A percentile compares a stretch with the other conserved stretches of the same genome.
Conservation (phyloP, 2,797 vertebrate genomes). For the Halcyon leucocephala region DNA sequence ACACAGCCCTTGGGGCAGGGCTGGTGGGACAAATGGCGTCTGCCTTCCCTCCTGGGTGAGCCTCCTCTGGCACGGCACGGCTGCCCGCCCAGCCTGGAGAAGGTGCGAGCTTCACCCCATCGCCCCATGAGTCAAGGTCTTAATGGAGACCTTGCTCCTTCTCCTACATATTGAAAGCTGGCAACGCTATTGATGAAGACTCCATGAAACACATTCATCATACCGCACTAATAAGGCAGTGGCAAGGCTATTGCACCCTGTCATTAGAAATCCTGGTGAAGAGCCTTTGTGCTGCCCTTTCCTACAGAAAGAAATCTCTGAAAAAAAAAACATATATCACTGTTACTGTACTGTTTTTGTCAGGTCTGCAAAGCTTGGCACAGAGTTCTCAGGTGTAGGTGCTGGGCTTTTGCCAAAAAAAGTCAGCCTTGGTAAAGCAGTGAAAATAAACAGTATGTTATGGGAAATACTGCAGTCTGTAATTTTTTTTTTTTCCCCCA, state of each 20-base stretch:
- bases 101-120: not conserved
- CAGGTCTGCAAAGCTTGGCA: not conserved
- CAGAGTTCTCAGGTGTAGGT: not conserved
- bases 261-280: not conserved
- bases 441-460: not conserved
- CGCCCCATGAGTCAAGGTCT: not conserved
- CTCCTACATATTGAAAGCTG: not conserved
- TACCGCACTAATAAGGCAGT: not conserved
- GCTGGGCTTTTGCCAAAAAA: not conserved
- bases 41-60: not conserved
- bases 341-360: not conserved
- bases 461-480: not conserved
- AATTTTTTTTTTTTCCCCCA: too few relatives aligned
- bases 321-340: too few relatives aligned
- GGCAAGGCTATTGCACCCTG: not conserved
- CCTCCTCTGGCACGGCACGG: accelerated
- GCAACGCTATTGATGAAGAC: not conserved
- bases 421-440: not conserved
- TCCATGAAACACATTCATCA: not conserved
- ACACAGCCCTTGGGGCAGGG: not conserved
- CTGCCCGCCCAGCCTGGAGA: not conserved
- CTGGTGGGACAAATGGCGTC: not conserved
- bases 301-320: not conserved
- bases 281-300: not conserved
- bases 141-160: not conserved